Evolutionary conservation across 2,888 invertebrate genomes (phyloP), one percentile per base, ranked within the genome.

Genomic region (Abscondita cerata): DNA sequence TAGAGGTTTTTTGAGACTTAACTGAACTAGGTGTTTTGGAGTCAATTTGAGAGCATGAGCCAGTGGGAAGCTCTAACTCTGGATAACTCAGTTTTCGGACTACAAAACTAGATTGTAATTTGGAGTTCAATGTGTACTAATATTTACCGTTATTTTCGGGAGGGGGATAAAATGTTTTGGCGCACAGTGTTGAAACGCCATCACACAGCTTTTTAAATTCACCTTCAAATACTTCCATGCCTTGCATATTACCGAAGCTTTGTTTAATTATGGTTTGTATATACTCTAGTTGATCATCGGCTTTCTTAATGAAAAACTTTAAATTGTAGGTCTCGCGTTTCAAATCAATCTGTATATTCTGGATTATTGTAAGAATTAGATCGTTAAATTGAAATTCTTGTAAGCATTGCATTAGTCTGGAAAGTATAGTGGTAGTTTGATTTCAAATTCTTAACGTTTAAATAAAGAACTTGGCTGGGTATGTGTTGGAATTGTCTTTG

Each of bases 341-440:
- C 2, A 76, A 57, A 13, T 65, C 59, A 4, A 34, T 53, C 52
- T 69, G 70, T 0, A 74, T 48, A 15, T 61, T 52, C 65, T 67
- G 67, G 1, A 73, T 65, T 41, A 53, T 65, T 36, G 60, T 63
- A 4, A 68, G 57, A 1, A 62, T 46, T 16, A 58, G 56, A 61
- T 75, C 74, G 13, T 66, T 68, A 36, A 64, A 68, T 33, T 71
- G 68, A 33, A 59, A 36, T 55, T 63, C 63, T 54, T 63, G 46
- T 12, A 59, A 31, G 5, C 20, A 25, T 1, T 13, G 12, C 8
- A n/a, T 34, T 13, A 58, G 15, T 16, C 62, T 62, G 25, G 33
- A 58, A 58, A n/a, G 16, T 36, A 6, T 40, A 5, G 5, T 40
- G 12, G 6, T 40, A n/a, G n/a, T n/a, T n/a, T n/a, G n/a, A n/a